Percentiles rank a stretch among this genome's conserved stretches.
Evolutionary conservation across 2,113 vertebrate species (phyloP).

Genomic region (Holacanthus passer): DNA sequence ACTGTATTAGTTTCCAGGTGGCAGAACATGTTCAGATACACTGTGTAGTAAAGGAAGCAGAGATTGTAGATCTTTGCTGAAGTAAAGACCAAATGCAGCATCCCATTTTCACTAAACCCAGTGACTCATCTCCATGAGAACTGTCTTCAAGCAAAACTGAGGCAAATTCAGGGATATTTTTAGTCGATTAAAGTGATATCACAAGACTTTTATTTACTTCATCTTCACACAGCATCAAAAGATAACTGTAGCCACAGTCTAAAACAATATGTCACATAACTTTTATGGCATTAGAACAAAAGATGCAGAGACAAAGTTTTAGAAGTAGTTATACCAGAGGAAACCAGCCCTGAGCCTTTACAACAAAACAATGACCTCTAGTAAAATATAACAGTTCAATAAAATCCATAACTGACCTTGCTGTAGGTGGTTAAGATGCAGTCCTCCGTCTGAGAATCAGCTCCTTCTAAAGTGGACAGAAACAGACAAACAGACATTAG

Average conservation of each 20-base stretch:
- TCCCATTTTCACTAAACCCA: background rate
- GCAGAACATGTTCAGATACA: background rate
- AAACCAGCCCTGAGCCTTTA: constrained; percentile 1
- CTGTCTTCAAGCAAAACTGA: background rate
- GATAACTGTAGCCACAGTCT: background rate
- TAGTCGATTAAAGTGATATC: background rate
- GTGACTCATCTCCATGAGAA: background rate
- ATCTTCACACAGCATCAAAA: background rate
- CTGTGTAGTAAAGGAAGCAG: background rate
- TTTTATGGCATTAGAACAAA: constrained; percentile 1
- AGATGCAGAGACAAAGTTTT: background rate
- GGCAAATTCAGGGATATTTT: background rate
- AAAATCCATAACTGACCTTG: constrained; percentile 87
- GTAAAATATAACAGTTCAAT: background rate
- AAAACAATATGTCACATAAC: background rate
- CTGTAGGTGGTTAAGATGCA: constrained; percentile 92
- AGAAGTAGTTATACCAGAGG: background rate
- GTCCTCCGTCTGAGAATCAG: constrained; percentile 89
- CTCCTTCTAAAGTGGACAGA: constrained; percentile 82
- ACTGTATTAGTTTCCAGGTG: background rate
- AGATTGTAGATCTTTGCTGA: background rate
- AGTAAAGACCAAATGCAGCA: background rate
- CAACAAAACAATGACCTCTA: background rate
- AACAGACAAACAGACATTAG: background rate
- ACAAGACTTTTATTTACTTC: background rate